Evolutionary conservation across 2,888 invertebrate genomes (phyloP).

Genomic region (Frankliniella intonsa): DNA sequence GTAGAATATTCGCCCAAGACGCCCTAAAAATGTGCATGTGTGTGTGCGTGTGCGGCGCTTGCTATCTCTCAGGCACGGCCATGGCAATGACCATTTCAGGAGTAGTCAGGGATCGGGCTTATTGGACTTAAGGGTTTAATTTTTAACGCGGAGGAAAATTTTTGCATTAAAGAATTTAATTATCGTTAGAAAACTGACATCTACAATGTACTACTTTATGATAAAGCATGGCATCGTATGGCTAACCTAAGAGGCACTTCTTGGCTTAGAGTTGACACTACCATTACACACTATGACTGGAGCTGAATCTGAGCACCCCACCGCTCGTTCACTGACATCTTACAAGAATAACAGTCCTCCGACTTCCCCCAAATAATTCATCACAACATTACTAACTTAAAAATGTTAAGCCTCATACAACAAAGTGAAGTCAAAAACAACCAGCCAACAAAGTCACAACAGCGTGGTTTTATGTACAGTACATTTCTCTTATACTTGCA

Average conservation of each 20-base stretch:
- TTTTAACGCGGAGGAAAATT: too few relatives aligned
- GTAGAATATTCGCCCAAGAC: too few relatives aligned
- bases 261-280: not conserved
- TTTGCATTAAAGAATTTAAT: too few relatives aligned
- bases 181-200: too few relatives aligned
- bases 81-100: too few relatives aligned
- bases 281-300: conserved; percentile 14
- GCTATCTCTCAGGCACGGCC: too few relatives aligned
- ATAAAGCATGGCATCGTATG: not conserved
- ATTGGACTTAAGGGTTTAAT: too few relatives aligned
- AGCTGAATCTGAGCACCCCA: not conserved
- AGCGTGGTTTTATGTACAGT: too few relatives aligned
- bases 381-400: not conserved
- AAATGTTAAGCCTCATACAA: not conserved
- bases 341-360: not conserved
- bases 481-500: not conserved
- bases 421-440: not conserved
- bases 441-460: too few relatives aligned
- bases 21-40: too few relatives aligned
- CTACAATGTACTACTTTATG: not conserved
- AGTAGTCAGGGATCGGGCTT: too few relatives aligned
- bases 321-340: not conserved
- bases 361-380: not conserved
- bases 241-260: conserved; percentile 1
- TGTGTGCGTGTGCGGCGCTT: too few relatives aligned